Evolutionary conservation across 1,140 invertebrate species (phyloP), one percentile per base, ranked within the genome.

Genomic region (Brachionus paranguensis): DNA sequence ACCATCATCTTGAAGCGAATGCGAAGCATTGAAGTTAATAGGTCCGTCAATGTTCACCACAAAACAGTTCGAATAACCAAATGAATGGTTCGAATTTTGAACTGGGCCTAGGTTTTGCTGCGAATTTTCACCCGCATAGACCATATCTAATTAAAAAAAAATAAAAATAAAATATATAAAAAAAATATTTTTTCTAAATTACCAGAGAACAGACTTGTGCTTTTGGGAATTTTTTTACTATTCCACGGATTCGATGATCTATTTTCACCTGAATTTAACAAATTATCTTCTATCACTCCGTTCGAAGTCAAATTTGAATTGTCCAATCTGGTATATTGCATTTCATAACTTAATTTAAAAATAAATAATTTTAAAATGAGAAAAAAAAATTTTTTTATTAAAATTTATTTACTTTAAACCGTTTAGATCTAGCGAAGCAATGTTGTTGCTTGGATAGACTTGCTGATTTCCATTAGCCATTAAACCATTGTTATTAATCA

Each of bases 11-110:
- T 68, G 53, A 20, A 81, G 43, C n/a, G 78, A 81, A 68, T 81
- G 78, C 41, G 33, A 29, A 60, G 78, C 78, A 14, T 81, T 81
- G 53, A 81, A 81, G 41, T 81, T 81, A 20, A 81, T 81, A 60
- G 78, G 78, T 2, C 78, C 78, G 33, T 81, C 78, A 29, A 81
- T 81, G 29, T 81, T 81, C 0, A 81, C 78, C 33, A 81, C 78
- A 45, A 81, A 81, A 41, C 78, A 81, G 20, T 81, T 81, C 53
- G 78, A 68, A 81, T 81, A 72, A 17, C 68, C 33, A 43, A 72
- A 81, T 24, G 50, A 37, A 33, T 60, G 33, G 27, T 24, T 60
- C 3, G 78, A 45, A 29, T 41, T 68, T 43, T 60, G 53, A 24
- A 81, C 64, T 24, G 53, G 27, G 8, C n/a, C 76, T 55, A 60